Evolutionary conservation across 2,113 vertebrate species (phyloP), one percentile per base, ranked within the genome.

Genomic region (Mirounga angustirostris): DNA sequence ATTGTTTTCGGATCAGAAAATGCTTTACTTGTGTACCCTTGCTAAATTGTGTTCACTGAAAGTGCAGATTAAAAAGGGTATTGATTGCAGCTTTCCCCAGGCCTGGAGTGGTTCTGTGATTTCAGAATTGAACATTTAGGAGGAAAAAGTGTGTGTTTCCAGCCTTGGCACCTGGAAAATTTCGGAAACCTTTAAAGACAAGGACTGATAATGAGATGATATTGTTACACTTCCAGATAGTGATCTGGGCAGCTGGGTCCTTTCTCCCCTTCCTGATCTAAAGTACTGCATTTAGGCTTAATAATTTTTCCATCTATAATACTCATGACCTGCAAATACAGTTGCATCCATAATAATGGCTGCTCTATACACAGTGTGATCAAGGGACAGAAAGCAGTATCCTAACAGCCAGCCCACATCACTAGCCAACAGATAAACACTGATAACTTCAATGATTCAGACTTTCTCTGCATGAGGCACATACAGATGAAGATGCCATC

Each of bases 1-100:
- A 97, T 98, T 94, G 63, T 98, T 98, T 98, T 81, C 24, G 40
- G 73, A 98, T 95, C 95, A 96, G 59, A 21, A 85, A 97, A 97
- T 94, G 76, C 28, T 96, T 94, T 86, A 36, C n/a, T 98, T 94
- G 19, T 97, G 24, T 93, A 89, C 40, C 52, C 96, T 98, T 56
- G 89, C 96, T 97, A 97, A 97, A 86, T 94, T 52, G 40, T 97
- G 69, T 97, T 97, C 78, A 50, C 96, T 94, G 91, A 89, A 97
- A 97, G 91, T 84, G 54, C 94, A 97, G 93, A 95, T 94, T 96
- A 92, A 97, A 97, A 98, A 96, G 74, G 56, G 58, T 97, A 96
- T 98, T 97, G 97, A 98, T 96, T 95, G 95, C 84, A 83, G 90
- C 89, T 96, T 91, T 95, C 19, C 58, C 16, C 22, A 40, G 56